Base-by-base conservation (phyloP, 2,888 invertebrate species). In the Mythimna vitellina region DNA sequence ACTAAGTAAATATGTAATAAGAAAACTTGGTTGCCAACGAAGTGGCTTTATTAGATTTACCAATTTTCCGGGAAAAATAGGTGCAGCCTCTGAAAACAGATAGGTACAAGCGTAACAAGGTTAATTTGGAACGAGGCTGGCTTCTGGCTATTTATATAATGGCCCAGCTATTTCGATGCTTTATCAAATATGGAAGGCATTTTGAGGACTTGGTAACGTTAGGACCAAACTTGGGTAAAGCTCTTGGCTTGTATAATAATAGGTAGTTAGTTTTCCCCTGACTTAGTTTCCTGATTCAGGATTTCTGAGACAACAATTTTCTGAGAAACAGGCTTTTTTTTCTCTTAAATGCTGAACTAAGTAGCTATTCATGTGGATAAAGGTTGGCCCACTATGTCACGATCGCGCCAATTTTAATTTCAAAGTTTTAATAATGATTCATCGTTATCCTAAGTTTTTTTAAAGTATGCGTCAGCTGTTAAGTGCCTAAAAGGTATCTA, bases 61-160 rank as follows among this genome's bases (percentile, higher is more conserved):
- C 10, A 69, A 69, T 77, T 82, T 72, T n/a, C 49, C n/a, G 25
- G 57, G 73, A 32, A 42, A 66, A 72, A 71, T 57, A 56, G 29
- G 57, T 77, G 82, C 65, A 81, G 65, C 38, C 58, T 63, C 32
- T 46, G 25, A 68, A 60, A 61, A 82, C 65, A 62, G 72, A 54
- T 58, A 78, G 80, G 80, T 64, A 74, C 68, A 53, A 54, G 69
- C 73, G 58, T 82, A 78, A 82, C 68, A 72, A 69, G 68, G 80
- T 70, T 73, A 68, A 66, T 69, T 29, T 38, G 51, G 25, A 65
- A 67, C 38, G 60, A 65, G 64, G 12, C 58, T 46, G 49, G 69
- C 60, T 69, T 63, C 17, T 12, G 49, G n/a, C 63, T 80, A 80
- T 82, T 73, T 73, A 73, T 82, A 82, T 82, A 82, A 61, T 25